These are phyloP conservation scores for Lasiurus borealis DNA, from an alignment of 2,113 vertebrate genomes.

Conservation along the genomic window DNA sequence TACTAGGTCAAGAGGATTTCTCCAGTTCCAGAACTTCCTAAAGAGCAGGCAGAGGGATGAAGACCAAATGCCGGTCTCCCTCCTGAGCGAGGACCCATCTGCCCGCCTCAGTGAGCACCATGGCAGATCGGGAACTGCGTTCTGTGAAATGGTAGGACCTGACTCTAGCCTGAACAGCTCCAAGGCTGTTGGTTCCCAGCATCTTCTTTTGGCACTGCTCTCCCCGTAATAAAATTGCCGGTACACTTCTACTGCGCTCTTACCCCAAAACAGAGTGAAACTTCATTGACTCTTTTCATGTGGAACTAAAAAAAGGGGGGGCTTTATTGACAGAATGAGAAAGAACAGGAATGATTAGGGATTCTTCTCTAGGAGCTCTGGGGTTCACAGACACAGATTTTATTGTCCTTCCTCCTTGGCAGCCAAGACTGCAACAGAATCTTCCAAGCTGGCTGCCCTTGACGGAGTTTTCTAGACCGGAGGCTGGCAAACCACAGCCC, in stretches of 20 bases:
- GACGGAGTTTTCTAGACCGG: not conserved
- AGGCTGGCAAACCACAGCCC: not conserved
- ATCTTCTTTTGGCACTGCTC: not conserved
- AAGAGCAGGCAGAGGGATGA: not conserved
- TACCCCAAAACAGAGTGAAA: not conserved
- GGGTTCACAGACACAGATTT: not conserved
- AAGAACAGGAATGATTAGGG: not conserved
- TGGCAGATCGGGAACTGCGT: not conserved
- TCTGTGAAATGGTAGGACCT: not conserved
- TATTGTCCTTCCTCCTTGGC: not conserved
- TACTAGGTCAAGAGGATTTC: not conserved
- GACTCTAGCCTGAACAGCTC: not conserved
- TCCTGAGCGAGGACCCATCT: not conserved
- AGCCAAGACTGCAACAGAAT: not conserved
- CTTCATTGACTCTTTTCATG: not conserved
- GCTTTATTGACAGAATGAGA: not conserved
- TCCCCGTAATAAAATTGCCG: not conserved
- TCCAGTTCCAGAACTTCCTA: not conserved
- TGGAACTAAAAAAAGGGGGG: not conserved
- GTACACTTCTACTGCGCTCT: not conserved
- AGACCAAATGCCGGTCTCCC: not conserved
- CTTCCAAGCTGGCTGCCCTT: not conserved
- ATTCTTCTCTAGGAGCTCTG: not conserved
- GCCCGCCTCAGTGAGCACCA: not conserved
- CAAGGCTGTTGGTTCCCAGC: not conserved